These are phyloP conservation scores for Pyxicephalus adspersus DNA, from an alignment of 2,113 vertebrate genomes.

Conservation along the genomic window DNA sequence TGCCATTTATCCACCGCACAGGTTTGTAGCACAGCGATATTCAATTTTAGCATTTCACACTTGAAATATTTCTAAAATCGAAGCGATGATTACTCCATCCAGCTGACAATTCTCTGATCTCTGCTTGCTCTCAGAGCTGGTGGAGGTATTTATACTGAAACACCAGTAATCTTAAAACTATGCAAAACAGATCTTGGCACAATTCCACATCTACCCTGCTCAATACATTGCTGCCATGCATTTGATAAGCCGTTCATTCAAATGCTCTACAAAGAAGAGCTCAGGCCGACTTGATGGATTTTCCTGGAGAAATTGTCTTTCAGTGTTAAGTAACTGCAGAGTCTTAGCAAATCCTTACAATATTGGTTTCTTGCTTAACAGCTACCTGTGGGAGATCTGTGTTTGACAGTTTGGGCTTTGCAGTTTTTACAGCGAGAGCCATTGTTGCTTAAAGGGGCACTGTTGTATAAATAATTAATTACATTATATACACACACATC, in stretches of 20 bases:
- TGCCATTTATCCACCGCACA: not conserved
- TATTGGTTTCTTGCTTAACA: constrained; percentile 50
- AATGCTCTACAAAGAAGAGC: constrained; percentile 34
- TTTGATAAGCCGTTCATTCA: constrained; percentile 39
- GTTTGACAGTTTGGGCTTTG: constrained; percentile 21
- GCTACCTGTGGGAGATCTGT: constrained; percentile 35
- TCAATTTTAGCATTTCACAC: not conserved
- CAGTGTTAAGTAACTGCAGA: constrained; percentile 44
- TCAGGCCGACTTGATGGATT: constrained; percentile 46
- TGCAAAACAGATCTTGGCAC: constrained; percentile 14
- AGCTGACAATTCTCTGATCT: not conserved
- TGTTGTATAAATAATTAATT: too few relatives aligned
- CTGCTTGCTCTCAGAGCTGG: not conserved
- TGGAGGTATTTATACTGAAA: not conserved
- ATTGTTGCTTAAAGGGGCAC: not conserved
- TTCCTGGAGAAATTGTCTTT: constrained; percentile 40
- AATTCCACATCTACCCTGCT: constrained; percentile 1
- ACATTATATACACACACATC: too few relatives aligned
- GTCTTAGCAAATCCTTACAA: constrained; percentile 46
- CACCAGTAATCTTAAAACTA: constrained; percentile 11
- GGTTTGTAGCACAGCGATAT: not conserved
- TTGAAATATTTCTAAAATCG: constrained; percentile 1
- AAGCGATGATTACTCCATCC: not conserved
- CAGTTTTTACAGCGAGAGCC: not conserved
- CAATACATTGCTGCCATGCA: constrained; percentile 41